Evolutionary conservation across 2,888 invertebrate genomes (phyloP), one percentile per base, ranked within the genome.

Genomic region (Nemapogon koenigi): DNA sequence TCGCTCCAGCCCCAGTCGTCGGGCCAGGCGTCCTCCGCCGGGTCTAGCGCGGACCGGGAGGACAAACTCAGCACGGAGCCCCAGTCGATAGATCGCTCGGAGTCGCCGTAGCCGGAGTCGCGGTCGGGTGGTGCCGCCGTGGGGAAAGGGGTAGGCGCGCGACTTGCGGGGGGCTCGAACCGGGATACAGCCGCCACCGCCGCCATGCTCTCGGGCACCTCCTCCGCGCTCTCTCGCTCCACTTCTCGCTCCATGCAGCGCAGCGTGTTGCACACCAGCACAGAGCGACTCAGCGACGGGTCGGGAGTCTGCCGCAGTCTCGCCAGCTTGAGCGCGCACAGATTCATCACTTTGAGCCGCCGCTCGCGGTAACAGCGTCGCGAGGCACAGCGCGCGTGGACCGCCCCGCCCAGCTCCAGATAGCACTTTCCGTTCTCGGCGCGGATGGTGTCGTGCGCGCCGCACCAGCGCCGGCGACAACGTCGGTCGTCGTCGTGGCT

Each of bases 351-450:
- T 55, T 93, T 91, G 56, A 93, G 85, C 40, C 95, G 84, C 48
- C 91, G 82, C 59, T 92, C 91, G 61, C 91, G 85, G 70, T 92
- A 92, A 67, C 92, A 92, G 43, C 90, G 89, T 41, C 87, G 81
- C 44, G 89, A 88, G 55, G 89, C 86, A 66, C 91, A 90, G 84
- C 91, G 89, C 50, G 85, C 83, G 55, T 87, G 87, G 52, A 92
- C 92, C 40, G 93, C 82, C 51, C 86, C 88, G 53, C 92, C 93
- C 46, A 93, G 81, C 72, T 93, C 92, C 59, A 93, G 80, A 78
- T 93, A 93, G 48, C 90, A 91, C 73, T 93, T 93, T 55, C 93
- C 93, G 67, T 93, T 93, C 70, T 92, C 92, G 52, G 92, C 93
- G 46, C 91, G 86, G 62, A 93, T 93, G 57, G 92, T 92, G 65